phyloP scores from a whole-genome alignment of 2,797 vertebrate genomes.

The Echeneis naucrates region DNA sequence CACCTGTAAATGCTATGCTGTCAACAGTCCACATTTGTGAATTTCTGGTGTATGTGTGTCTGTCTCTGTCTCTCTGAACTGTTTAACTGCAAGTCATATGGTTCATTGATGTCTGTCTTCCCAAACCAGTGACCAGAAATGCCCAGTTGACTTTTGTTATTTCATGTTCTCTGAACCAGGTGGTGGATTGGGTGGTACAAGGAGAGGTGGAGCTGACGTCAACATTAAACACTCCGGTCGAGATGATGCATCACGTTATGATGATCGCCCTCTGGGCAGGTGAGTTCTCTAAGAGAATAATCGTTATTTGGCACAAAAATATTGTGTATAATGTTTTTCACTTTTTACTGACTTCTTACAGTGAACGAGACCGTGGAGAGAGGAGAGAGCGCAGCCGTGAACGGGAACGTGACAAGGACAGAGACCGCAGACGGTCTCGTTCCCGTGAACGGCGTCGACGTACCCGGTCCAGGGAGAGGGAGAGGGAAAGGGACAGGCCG shows the following conservation, averaged over 20 bases:
- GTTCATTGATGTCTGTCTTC: background rate
- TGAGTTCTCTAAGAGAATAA: constrained; percentile 47
- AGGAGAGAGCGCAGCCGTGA: constrained; percentile 89
- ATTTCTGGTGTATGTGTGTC: no score
- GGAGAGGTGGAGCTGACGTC: constrained; percentile 92
- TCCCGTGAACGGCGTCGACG: constrained; percentile 86
- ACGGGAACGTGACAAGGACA: constrained; percentile 88
- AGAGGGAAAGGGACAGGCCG: constrained; percentile 64
- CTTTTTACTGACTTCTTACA: constrained; percentile 2
- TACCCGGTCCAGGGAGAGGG: constrained; percentile 82
- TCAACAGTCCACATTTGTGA: no score
- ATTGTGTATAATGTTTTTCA: background rate
- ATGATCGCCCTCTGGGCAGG: constrained; percentile 83
- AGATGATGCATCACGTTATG: constrained; percentile 89
- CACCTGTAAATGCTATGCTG: no score
- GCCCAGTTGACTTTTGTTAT: background rate
- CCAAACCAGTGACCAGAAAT: background rate
- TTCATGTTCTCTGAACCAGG: constrained; percentile 63
- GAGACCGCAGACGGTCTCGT: constrained; percentile 84
- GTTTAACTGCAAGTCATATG: background rate
- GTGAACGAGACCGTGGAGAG: constrained; percentile 84
- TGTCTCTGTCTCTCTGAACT: no score
- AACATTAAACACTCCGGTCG: constrained; percentile 95
- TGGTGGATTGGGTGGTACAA: constrained; percentile 84
- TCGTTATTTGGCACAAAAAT: accelerated